Evolutionary conservation across 2,888 invertebrate species (phyloP).

Genomic region (Anthrax anthrax): DNA sequence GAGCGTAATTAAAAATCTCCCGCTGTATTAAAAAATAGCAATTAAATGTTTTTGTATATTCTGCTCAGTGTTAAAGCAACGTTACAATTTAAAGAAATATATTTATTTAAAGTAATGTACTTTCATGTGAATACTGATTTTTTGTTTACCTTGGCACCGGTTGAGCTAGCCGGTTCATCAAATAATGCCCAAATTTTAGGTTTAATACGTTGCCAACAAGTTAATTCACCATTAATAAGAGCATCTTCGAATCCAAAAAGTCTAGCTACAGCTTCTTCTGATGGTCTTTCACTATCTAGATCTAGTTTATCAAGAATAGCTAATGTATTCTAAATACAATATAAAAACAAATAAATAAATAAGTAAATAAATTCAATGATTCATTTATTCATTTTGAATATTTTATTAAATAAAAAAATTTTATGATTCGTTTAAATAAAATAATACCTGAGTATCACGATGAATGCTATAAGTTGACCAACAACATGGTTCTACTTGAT

Average conservation of each 20-base stretch:
- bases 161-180: conserved; percentile 91
- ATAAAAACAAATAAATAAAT: neutral
- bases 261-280: conserved; percentile 83
- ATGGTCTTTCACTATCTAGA: conserved; percentile 82
- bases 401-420: no score
- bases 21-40: no score
- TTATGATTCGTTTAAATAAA: conserved; percentile 11
- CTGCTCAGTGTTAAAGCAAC: no score
- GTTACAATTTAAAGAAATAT: no score
- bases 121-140: no score
- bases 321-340: conserved; percentile 63
- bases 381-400: no score
- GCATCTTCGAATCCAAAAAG: conserved; percentile 85
- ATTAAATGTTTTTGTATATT: no score
- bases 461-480: conserved; percentile 94
- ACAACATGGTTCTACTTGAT: conserved; percentile 96
- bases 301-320: conserved; percentile 92
- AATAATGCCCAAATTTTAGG: conserved; percentile 91
- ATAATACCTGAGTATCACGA: conserved; percentile 69
- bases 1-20: no score
- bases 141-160: conserved; percentile 83
- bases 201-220: conserved; percentile 79
- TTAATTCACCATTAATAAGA: conserved; percentile 60
- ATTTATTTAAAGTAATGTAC: no score
- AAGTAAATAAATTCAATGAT: neutral